Percentiles rank a stretch among this genome's conserved stretches.
These are phyloP conservation scores for Acleris literana DNA, from an alignment of 2,888 invertebrate genomes.

Conservation along the genomic window DNA sequence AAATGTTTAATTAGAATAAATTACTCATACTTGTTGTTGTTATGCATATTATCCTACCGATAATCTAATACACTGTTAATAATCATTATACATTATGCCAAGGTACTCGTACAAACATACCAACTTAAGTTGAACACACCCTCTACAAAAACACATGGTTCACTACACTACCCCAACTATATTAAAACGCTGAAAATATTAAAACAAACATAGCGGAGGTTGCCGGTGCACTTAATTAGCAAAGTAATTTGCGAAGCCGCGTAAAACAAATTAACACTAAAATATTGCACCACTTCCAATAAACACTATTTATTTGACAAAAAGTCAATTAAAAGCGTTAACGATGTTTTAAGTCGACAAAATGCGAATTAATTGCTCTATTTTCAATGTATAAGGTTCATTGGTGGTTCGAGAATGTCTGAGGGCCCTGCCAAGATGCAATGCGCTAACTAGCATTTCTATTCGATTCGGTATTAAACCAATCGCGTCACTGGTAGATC, in stretches of 20 bases:
- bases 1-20: too few species aligned
- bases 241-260: conserved; percentile 36
- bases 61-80: too few species aligned
- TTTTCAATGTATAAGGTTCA: not conserved
- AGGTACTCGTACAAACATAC: not conserved
- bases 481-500: too few species aligned
- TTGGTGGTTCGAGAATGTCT: too few species aligned
- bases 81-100: too few species aligned
- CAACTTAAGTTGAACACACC: not conserved
- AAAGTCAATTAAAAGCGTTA: conserved; percentile 15
- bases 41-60: too few species aligned
- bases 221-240: conserved; percentile 41
- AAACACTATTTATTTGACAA: conserved; percentile 7
- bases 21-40: too few species aligned
- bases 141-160: not conserved
- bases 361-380: not conserved
- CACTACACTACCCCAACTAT: not conserved
- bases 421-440: too few species aligned
- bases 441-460: too few species aligned
- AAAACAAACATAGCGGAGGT: conserved; percentile 24
- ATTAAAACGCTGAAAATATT: not conserved
- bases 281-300: conserved; percentile 21
- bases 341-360: not conserved
- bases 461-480: too few species aligned
- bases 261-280: conserved; percentile 40